Evolutionary conservation across 2,797 vertebrate genomes (phyloP).

Genomic region (Esox lucius): DNA sequence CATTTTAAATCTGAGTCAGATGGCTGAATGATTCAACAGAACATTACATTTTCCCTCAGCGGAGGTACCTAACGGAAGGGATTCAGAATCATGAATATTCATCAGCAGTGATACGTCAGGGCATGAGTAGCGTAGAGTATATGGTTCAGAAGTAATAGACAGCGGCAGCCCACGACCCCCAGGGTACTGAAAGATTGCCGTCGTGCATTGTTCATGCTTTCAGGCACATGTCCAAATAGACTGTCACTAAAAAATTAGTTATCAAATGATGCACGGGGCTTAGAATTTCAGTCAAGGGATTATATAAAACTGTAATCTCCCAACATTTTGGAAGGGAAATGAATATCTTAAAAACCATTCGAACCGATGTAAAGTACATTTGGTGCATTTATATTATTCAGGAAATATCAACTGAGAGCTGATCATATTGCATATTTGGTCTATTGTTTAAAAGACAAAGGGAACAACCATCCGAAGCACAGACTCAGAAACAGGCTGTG

Average conservation of each 20-base stretch:
- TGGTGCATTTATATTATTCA: not conserved
- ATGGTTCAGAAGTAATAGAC: not conserved
- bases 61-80: not conserved
- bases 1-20: not conserved
- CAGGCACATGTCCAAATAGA: constrained; percentile 4
- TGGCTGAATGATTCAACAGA: not conserved
- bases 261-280: not conserved
- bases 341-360: not conserved
- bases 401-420: not conserved
- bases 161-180: not conserved
- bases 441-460: not conserved
- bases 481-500: not conserved
- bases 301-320: constrained; percentile 15
- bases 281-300: constrained; percentile 6
- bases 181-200: not conserved
- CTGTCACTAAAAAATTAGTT: not conserved
- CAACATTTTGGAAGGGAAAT: constrained; percentile 1
- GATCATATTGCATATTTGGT: constrained; percentile 2
- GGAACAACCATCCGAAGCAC: not conserved
- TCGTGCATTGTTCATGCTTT: not conserved
- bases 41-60: not conserved
- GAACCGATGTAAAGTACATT: constrained; percentile 5
- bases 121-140: not conserved
- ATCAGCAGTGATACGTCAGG: not conserved
- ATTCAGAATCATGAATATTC: not conserved